Evolutionary conservation across 2,888 invertebrate genomes (phyloP), one percentile per base, ranked within the genome.

Genomic region (Pollenia amentaria): DNA sequence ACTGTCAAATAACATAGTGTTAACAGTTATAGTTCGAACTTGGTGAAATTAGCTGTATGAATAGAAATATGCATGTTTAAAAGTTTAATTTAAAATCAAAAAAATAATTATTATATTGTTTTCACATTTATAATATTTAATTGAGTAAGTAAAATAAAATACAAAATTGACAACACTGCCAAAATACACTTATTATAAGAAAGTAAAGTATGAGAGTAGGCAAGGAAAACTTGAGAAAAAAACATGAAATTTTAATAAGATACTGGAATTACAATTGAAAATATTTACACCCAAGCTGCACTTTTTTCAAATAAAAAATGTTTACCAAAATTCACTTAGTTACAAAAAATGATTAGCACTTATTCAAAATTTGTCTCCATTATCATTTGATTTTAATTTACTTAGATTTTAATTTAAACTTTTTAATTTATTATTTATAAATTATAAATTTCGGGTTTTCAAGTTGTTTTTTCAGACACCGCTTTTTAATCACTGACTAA

Each of bases 401-500:
- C 38, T 75, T 18, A 48, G 48, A 29, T n/a, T 75, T 53, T 60
- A 16, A 46, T 64, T 67, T 18, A 40, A 44, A 57, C 48, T 40
- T 65, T 3, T 46, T 69, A 57, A 38, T 51, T 14, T 16, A 8
- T 12, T 48, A 38, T 29, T 12, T 65, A 29, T 48, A 12, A 67
- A 14, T 6, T 2, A 44, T 29, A n/a, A 9, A 42, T 6, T 67
- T 1, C 0, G 42, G 8, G n/a, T 18, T 12, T 18, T 44, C 7
- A 44, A 51, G 51, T 46, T 70, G 57, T 62, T 65, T 79, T 83
- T 55, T 46, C 65, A 80, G 60, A 72, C 76, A 65, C 79, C 83
- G 76, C 76, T 79, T 60, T 16, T 80, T 72, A 18, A 48, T 38
- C 64, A 86, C 86, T 86, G 79, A 86, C 76, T 83, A 83, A 77